Evolutionary conservation across 2,888 invertebrate species (phyloP), one percentile per base, ranked within the genome.

Genomic region (Orthosia gothica): DNA sequence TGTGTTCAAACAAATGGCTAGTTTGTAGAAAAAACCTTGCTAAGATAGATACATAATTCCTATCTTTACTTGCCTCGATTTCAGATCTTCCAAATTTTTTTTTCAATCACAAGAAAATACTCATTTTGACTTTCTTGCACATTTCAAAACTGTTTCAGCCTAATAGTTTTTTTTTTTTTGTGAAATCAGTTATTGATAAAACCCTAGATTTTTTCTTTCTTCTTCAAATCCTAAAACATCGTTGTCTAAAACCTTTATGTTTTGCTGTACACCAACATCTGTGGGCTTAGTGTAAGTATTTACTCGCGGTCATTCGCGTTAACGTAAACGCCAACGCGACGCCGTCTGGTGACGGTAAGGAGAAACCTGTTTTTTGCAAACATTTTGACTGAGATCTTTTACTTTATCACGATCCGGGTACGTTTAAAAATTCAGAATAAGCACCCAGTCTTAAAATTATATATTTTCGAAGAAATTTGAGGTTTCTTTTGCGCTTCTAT

Each of bases 1-100:
- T 82, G 69, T 70, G 75, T 87, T 87, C 79, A 84, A 85, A 84
- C 80, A 84, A 87, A 83, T 81, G 83, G 12, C 32, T 72, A 71
- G 55, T 68, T 52, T 61, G 52, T 66, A 62, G 23, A 75, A 32
- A 66, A 52, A 55, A 26, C 20, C 54, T 66, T 71, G 32, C 70
- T 55, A 9, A 9, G 40, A 40, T 40, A 40, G 40, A 83, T 40
- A 50, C 40, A 79, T 65, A 63, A 47, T 40, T 49, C 20, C 20
- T 67, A 52, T 26, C 23, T 13, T 52, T 40, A 49, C 16, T 74
- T 45, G 20, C 83, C 45, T 62, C 62, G 20, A 59, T 59, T 66
- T 49, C 59, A 79, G 63, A 70, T 74, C 66, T 79, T 83, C 74
- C 64, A 58, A 47, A 54, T 23, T 40, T n/a, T n/a, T n/a, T n/a